Conservation (phyloP, 1,140 invertebrate genomes). For the Leptestheria dahalacensis region DNA sequence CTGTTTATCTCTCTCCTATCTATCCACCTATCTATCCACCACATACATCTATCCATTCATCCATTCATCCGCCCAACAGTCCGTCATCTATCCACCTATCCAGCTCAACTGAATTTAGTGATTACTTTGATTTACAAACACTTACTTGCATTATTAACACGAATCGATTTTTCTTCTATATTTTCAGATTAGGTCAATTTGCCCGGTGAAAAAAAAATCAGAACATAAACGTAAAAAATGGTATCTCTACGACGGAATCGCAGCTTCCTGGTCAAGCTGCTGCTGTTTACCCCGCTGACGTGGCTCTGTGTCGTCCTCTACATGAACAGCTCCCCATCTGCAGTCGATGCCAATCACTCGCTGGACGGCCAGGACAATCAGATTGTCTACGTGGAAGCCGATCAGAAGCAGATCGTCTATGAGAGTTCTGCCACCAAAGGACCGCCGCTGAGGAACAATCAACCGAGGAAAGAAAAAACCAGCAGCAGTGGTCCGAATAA, state of each 20-base stretch:
- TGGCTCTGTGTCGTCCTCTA: conserved; percentile 11
- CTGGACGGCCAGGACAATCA: background rate
- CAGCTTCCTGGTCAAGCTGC: background rate
- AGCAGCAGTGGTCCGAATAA: background rate
- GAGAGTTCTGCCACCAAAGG: background rate
- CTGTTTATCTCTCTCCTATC: too few species aligned
- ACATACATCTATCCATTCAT: too few species aligned
- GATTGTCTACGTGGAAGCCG: conserved; percentile 6
- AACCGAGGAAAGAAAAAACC: background rate
- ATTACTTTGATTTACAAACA: background rate
- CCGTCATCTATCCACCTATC: too few species aligned
- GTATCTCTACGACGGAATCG: conserved; percentile 4
- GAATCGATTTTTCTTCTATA: background rate
- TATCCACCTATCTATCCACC: too few species aligned
- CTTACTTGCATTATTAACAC: background rate
- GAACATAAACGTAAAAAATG: background rate
- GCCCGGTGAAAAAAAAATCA: too few species aligned
- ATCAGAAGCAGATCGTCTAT: background rate
- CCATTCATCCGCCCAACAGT: too few species aligned
- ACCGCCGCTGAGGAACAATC: conserved; percentile 1
- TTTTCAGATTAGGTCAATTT: too few species aligned
- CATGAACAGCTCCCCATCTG: conserved; percentile 2
- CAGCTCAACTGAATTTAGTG: too few species aligned
- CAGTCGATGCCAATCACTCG: background rate
- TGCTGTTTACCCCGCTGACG: conserved; percentile 5